A percentile compares a stretch with the other conserved stretches of the same genome.
These are phyloP conservation scores for Neosilurus hyrtlii DNA, from an alignment of 2,797 vertebrate species.

Conservation along the genomic window DNA sequence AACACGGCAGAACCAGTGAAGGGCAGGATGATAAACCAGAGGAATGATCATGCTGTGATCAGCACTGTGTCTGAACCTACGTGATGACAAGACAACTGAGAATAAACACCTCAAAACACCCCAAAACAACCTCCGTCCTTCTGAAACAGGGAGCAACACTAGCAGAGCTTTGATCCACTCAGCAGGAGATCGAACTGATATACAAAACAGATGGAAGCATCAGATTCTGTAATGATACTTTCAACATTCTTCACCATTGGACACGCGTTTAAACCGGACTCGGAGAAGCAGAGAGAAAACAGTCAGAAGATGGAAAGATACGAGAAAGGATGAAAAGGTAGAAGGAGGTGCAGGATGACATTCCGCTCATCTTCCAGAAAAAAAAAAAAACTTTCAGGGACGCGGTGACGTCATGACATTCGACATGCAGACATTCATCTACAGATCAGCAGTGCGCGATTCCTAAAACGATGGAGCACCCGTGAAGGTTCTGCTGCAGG, in stretches of 20 bases:
- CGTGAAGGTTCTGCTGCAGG: not conserved
- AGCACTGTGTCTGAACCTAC: not conserved
- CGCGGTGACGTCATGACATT: conserved; percentile 62
- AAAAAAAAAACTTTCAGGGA: not conserved
- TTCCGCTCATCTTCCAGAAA: not conserved
- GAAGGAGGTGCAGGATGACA: conserved; percentile 12
- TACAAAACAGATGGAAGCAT: not conserved
- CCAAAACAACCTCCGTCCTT: not conserved
- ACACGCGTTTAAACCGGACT: not conserved
- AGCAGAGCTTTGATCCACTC: not conserved
- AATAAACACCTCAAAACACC: not conserved
- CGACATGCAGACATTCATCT: conserved; percentile 32
- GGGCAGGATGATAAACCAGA: not conserved
- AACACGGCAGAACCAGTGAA: not conserved
- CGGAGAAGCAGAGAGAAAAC: conserved; percentile 26
- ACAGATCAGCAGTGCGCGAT: conserved; percentile 29
- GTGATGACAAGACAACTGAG: not conserved
- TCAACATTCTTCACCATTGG: not conserved
- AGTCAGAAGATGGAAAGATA: conserved; percentile 38
- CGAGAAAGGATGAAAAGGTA: conserved; percentile 40
- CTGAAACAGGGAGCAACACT: not conserved
- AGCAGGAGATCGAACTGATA: not conserved
- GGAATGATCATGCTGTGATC: not conserved
- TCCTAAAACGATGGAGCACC: conserved; percentile 33
- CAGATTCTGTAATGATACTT: not conserved